Evolutionary conservation across 2,113 vertebrate genomes (phyloP).

Genomic region (Rhinichthys klamathensis): DNA sequence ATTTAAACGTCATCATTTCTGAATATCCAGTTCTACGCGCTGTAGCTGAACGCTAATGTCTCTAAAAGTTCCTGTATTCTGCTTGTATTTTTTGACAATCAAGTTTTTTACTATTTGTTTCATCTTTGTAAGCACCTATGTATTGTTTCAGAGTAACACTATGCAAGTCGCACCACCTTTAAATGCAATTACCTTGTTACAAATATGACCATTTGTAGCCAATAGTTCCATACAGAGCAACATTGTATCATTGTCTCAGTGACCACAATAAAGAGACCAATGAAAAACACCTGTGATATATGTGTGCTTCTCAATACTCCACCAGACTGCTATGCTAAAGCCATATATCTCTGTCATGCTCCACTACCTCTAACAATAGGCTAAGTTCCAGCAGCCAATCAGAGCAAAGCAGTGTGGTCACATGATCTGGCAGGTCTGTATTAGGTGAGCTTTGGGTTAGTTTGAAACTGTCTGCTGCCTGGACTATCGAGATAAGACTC

Average conservation of each 20-base stretch:
- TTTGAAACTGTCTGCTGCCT: slow-evolving; percentile 62
- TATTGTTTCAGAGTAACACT: slow-evolving; percentile 74
- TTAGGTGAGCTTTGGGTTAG: slow-evolving; percentile 63
- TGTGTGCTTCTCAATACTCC: not conserved
- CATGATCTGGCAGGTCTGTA: slow-evolving; percentile 60
- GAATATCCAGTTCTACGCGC: slow-evolving; percentile 18
- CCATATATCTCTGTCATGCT: slow-evolving; percentile 46
- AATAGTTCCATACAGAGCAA: slow-evolving; percentile 80
- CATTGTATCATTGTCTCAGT: slow-evolving; percentile 86
- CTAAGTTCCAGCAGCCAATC: slow-evolving; percentile 60
- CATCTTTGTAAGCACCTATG: slow-evolving; percentile 72
- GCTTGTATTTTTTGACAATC: slow-evolving; percentile 63
- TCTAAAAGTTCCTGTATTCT: slow-evolving; percentile 52
- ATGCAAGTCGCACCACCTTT: slow-evolving; percentile 78
- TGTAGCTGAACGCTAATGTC: slow-evolving; percentile 20
- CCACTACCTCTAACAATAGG: slow-evolving; percentile 71
- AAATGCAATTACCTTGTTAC: slow-evolving; percentile 73
- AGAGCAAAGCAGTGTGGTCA: slow-evolving; percentile 60
- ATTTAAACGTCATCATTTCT: slow-evolving; percentile 1
- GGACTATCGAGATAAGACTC: slow-evolving; percentile 61
- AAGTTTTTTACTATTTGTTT: slow-evolving; percentile 70
- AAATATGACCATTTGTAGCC: slow-evolving; percentile 78
- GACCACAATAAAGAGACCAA: slow-evolving; percentile 93
- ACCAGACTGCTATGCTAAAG: not conserved
- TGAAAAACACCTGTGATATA: slow-evolving; percentile 60